Evolutionary conservation across 2,888 invertebrate genomes (phyloP), one percentile per base, ranked within the genome.

Genomic region (Sussaba pulchella): DNA sequence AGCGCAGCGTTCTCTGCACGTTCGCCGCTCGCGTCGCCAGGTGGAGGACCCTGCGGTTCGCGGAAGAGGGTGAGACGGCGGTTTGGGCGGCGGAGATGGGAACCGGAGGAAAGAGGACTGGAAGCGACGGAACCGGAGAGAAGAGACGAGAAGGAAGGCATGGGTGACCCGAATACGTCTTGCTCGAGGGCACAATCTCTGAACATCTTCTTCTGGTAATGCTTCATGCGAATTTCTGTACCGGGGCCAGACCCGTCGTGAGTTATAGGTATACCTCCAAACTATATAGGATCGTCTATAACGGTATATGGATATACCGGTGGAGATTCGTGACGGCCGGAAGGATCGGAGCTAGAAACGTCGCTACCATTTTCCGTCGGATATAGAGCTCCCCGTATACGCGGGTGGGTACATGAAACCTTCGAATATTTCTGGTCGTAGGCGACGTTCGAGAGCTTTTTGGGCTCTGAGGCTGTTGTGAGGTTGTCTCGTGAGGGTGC

Each of bases 141-240:
- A 24, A 66, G 41, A 69, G 21, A 43, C 41, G 66, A 61, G 74
- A 79, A 64, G 82, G 85, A 78, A 82, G 86, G 84, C 88, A 83
- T 82, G 83, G 87, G 87, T 88, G 90, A 91, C 91, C 91, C 88
- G 88, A 89, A 91, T 90, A 90, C 87, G 90, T 90, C 89, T 88
- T 80, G 89, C 91, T 88, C 82, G 85, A 83, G 88, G 89, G 88
- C 86, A 87, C 88, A 89, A 88, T 89, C 88, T 89, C 87, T 83
- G 88, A 89, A 88, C 88, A 88, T 89, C 87, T 88, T 89, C 85
- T 87, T 86, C 86, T 85, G 85, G 88, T 90, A 89, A 89, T 88
- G 87, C 87, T 85, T 85, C 86, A 87, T 86, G 85, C 85, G 88
- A 87, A 90, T 88, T 87, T 86, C 87, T 85, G 84, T 87, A 85